These are phyloP conservation scores for Microvelia longipes DNA, from an alignment of 1,140 invertebrate genomes.

Conservation along the genomic window DNA sequence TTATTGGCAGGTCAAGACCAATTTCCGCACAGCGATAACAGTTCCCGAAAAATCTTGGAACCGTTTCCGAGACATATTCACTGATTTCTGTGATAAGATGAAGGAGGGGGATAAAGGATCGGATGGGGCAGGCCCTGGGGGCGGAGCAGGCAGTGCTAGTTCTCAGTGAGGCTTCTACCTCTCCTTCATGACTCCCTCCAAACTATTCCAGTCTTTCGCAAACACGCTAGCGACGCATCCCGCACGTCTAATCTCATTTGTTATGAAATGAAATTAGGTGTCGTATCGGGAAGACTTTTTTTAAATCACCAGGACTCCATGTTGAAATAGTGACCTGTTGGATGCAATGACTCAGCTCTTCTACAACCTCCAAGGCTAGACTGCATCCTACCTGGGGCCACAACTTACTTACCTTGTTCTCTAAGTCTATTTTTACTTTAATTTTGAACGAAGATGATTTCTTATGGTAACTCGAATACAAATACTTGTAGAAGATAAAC, in stretches of 20 bases:
- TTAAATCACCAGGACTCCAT: background rate
- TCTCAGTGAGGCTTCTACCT: constrained; percentile 14
- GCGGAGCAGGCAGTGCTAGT: constrained; percentile 11
- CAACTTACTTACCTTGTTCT: too few species aligned
- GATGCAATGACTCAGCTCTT: too few species aligned
- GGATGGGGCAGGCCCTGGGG: constrained; percentile 26
- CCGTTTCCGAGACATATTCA: constrained; percentile 88
- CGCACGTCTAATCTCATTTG: background rate
- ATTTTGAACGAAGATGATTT: too few species aligned
- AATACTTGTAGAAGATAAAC: too few species aligned
- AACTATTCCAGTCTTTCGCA: constrained; percentile 6
- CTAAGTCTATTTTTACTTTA: too few species aligned
- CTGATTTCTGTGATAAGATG: constrained; percentile 90
- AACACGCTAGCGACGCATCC: constrained; percentile 7
- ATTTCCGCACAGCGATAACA: constrained; percentile 93
- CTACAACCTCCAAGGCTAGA: too few species aligned
- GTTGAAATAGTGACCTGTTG: background rate
- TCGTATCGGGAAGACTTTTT: background rate
- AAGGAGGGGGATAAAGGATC: constrained; percentile 36
- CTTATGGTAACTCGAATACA: too few species aligned
- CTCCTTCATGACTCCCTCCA: constrained; percentile 11
- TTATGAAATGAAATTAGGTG: background rate
- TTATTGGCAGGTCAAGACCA: constrained; percentile 71
- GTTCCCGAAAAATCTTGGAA: constrained; percentile 95
- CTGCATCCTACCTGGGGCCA: too few species aligned